phyloP scores from a whole-genome alignment of 2,113 vertebrate genomes.

The Polyodon spathula region DNA sequence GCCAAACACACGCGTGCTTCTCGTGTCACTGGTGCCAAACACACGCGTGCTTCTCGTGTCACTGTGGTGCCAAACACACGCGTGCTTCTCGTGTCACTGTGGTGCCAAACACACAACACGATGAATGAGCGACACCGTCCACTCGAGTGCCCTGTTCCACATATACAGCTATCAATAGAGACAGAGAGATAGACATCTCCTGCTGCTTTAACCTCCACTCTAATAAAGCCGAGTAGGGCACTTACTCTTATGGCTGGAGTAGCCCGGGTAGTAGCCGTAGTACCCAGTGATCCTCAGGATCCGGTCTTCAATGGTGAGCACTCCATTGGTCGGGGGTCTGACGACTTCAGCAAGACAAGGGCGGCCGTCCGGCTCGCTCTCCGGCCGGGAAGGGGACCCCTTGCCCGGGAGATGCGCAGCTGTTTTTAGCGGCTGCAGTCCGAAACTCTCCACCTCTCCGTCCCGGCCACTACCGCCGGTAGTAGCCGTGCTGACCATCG shows the following conservation, averaged over 20 bases:
- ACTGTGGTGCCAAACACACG: too few species aligned
- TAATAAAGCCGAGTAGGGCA: conserved; percentile 18
- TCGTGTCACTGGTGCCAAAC: too few species aligned
- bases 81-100: too few species aligned
- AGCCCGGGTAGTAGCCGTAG: conserved; percentile 93
- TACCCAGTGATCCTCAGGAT: conserved; percentile 95
- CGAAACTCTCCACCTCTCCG: conserved; percentile 43
- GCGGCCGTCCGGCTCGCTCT: conserved; percentile 25
- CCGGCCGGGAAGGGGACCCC: conserved; percentile 34
- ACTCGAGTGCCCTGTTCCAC: too few species aligned
- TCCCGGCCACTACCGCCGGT: conserved; percentile 24
- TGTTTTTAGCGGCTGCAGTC: conserved; percentile 46
- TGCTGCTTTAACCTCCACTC: conserved; percentile 8
- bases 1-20: too few species aligned
- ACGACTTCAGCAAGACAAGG: conserved; percentile 41
- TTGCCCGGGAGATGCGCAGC: conserved; percentile 44
- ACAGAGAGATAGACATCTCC: neutral
- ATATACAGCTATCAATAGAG: conserved; percentile 12
- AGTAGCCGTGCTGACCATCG: conserved; percentile 45
- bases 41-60: too few species aligned
- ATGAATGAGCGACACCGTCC: neutral
- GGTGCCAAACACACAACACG: too few species aligned
- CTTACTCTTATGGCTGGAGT: conserved; percentile 95
- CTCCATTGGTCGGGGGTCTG: conserved; percentile 82
- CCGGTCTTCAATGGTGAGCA: conserved; percentile 91